Evolutionary conservation across 2,888 invertebrate species (phyloP), one percentile per base, ranked within the genome.

Genomic region (Tinea pellionella): DNA sequence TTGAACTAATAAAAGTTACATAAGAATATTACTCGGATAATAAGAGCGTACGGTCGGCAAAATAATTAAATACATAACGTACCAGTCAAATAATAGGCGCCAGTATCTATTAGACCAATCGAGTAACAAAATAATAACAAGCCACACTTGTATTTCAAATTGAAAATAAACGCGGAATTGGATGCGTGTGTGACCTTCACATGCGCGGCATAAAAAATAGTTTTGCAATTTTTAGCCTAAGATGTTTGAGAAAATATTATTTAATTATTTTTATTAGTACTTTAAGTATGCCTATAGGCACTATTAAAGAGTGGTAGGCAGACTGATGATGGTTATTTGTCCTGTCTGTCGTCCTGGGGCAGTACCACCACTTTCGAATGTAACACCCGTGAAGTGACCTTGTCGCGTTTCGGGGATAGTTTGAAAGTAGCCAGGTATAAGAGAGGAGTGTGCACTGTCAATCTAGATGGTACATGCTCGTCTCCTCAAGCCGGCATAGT

Each of bases 71-170:
- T 57, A 30, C 30, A 57, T 16, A 32, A 57, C 32, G 29, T 32
- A 15, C n/a, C 30, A 30, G n/a, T 32, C 32, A 57, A 32, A 29
- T 32, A 13, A 57, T 29, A 15, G 57, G 57, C 57, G 57, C 57
- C 57, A 32, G 30, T 15, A n/a, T 57, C 57, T 32, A 57, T 57
- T 57, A 32, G 30, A 16, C 32, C 57, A 55, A 55, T 55, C 37
- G 37, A 37, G 37, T 37, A 37, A 12, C 37, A 37, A 37, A 37
- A 37, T 9, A 37, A 1, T 37, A 37, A 37, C 37, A 12, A 9
- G 37, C 9, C 2, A 37, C 37, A 37, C 37, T 37, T 9, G 37
- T 37, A 37, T 37, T 37, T 37, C 2, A 37, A 37, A 37, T 37
- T 9, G 16, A 47, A 47, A 47, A 47, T 47, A 47, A 47, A 47